Evolutionary conservation across 2,888 invertebrate genomes (phyloP), one percentile per base, ranked within the genome.

Genomic region (Andrena camellia): DNA sequence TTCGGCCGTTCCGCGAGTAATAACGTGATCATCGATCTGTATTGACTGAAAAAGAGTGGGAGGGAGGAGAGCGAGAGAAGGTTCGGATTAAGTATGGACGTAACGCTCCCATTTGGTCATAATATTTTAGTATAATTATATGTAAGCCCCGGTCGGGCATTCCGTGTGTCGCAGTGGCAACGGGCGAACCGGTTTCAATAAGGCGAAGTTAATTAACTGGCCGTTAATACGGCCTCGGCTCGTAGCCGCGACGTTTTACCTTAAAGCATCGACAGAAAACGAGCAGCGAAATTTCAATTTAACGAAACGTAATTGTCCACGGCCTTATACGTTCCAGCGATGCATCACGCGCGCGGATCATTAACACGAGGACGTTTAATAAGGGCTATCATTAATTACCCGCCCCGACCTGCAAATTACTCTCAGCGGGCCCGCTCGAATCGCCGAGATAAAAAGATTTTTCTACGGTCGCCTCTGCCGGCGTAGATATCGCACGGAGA

Each of bases 171-270:
- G 68, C 81, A 78, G 81, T 82, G 75, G 86, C 85, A 78, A 86
- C 68, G 76, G 85, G 76, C 80, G 85, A 92, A 93, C 93, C 92
- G 92, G 93, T 93, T 92, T 86, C 87, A 88, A 90, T 88, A 87
- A 87, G 87, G 86, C 84, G 85, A 86, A 84, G 91, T 91, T 92
- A 92, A 92, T 93, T 93, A 92, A 91, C 86, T 85, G 83, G 68
- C 86, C 87, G 90, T 90, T 91, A 91, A 91, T 91, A 91, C 91
- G 89, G 90, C 90, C 91, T 88, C 23, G 52, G 90, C 73, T 84
- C 83, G 74, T 62, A 71, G 74, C 76, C 73, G 81, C 73, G 83
- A 86, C 83, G 86, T 79, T 57, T 29, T 63, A 78, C 74, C 66
- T 78, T 73, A 78, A 73, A 76, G 74, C 50, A 85, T 83, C 77